These are phyloP conservation scores for Synchiropus splendidus DNA, from an alignment of 2,113 vertebrate species.

Conservation along the genomic window DNA sequence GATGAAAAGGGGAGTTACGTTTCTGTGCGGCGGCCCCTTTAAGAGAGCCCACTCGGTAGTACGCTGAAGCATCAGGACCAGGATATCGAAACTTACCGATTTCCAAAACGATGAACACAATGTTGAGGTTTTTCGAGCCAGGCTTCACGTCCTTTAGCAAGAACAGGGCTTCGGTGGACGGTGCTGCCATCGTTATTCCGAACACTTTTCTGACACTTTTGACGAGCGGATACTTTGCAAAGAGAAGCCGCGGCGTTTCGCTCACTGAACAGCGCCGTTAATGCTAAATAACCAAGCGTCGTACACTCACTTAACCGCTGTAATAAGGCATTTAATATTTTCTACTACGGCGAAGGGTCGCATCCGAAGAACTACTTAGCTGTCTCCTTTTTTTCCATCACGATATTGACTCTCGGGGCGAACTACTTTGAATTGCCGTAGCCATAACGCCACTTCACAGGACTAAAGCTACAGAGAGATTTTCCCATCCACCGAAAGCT, in stretches of 20 bases:
- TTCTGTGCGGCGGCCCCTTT: slow-evolving; percentile 36
- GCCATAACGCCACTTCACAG: slow-evolving; percentile 1
- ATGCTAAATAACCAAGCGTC: too few species aligned
- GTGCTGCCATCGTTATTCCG: slow-evolving; percentile 60
- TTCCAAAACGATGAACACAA: slow-evolving; percentile 99
- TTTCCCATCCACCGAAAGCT: too few species aligned
- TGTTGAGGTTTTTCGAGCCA: slow-evolving; percentile 95
- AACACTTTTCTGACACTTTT: slow-evolving; percentile 4
- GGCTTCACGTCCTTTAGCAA: slow-evolving; percentile 96
- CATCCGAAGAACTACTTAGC: slow-evolving; percentile 2
- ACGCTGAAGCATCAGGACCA: too few species aligned
- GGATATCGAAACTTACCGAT: slow-evolving; percentile 72
- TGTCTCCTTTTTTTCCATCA: slow-evolving; percentile 9
- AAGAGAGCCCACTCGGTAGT: slow-evolving; percentile 17
- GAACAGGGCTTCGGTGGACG: slow-evolving; percentile 72
- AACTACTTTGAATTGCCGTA: too few species aligned
- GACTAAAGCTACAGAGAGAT: background rate
- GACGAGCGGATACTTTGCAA: background rate
- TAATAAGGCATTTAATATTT: too few species aligned
- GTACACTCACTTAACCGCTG: too few species aligned
- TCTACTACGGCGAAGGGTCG: too few species aligned
- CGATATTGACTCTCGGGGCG: background rate
- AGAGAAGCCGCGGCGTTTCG: too few species aligned
- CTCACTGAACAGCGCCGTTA: slow-evolving; percentile 20
- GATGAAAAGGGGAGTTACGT: too few species aligned